Base-by-base conservation (phyloP, 2,797 vertebrate genomes). In the Leuciscus waleckii region DNA sequence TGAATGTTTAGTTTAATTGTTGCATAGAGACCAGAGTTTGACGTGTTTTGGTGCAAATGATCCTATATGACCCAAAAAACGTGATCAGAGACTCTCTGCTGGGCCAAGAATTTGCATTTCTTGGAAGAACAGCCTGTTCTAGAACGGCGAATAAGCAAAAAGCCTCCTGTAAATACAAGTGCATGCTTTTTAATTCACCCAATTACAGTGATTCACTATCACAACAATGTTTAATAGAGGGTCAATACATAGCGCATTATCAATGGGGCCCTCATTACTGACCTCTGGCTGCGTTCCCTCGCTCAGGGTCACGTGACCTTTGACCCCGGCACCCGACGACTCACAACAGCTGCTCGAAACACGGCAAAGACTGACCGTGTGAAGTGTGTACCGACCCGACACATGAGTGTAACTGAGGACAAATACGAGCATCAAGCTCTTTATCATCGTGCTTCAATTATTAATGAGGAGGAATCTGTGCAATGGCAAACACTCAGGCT, bases 161-260 rank as follows among this genome's bases (percentile, higher is more conserved):
- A 39, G 26, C 46, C 79, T 81, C 37, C 68, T 26, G 65, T 83
- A 71, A 91, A 91, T 81, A 88, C 84, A 67, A 65, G 58, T 23
- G 23, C 65, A 79, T 54, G 75, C 75, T 87, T 87, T 90, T 86
- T 79, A 79, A 80, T 79, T 85, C 26, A 63, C 68, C 61, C 87
- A 88, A 85, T 85, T 58, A 70, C 21, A 19, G 43, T 89, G 88
- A 91, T 83, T 92, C 87, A 89, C 83, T 88, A 92, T 86, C 81
- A 90, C 87, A 87, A 91, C 86, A 87, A 71, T 84, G 85, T 83
- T 86, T 81, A 86, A 85, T 89, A 84, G 86, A 63, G 75, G 88
- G 76, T 90, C 77, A 86, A 51, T 88, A 81, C 89, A 88, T 35
- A 86, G 69, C 79, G 90, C 82, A 43, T 81, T 85, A 86, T 49